phyloP scores from a whole-genome alignment of 2,113 vertebrate genomes.

The Chloropsis cyanopogon region DNA sequence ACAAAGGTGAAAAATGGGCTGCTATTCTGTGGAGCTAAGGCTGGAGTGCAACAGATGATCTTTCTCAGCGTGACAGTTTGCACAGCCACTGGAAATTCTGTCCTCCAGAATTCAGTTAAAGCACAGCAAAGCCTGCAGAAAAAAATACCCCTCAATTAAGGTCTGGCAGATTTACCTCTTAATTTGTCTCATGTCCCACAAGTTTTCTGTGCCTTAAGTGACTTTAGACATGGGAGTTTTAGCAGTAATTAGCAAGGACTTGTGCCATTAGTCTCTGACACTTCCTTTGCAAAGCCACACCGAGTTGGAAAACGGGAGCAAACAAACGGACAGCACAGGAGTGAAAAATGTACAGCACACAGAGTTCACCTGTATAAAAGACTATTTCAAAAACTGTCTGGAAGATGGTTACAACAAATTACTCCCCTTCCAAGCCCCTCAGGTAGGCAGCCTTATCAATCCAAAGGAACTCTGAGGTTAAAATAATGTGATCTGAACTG shows the following conservation, averaged over 20 bases:
- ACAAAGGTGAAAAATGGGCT: slow-evolving; percentile 23
- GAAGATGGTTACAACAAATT: slow-evolving; percentile 31
- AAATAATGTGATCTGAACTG: background rate
- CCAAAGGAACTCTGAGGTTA: background rate
- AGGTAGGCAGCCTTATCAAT: slow-evolving; percentile 21
- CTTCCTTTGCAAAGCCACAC: background rate
- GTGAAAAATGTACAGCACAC: slow-evolving; percentile 10
- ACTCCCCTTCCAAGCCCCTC: background rate
- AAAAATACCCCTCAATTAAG: background rate
- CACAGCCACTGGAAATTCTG: background rate
- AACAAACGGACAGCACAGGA: background rate
- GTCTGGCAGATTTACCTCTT: background rate
- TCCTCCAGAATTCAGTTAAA: slow-evolving; percentile 10
- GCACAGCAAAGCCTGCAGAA: background rate
- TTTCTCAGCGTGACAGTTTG: slow-evolving; percentile 32
- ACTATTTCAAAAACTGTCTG: slow-evolving; percentile 36
- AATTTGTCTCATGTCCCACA: background rate
- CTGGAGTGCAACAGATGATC: slow-evolving; percentile 12
- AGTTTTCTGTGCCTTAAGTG: background rate
- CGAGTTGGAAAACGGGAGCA: background rate
- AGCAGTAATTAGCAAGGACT: slow-evolving; percentile 9
- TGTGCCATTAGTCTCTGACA: slow-evolving; percentile 12
- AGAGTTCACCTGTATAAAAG: background rate
- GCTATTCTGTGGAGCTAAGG: background rate
- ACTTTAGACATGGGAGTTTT: background rate